A percentile compares a stretch with the other conserved stretches of the same genome.
Evolutionary conservation across 2,888 invertebrate genomes (phyloP).

Genomic region (Macrophya annulata): DNA sequence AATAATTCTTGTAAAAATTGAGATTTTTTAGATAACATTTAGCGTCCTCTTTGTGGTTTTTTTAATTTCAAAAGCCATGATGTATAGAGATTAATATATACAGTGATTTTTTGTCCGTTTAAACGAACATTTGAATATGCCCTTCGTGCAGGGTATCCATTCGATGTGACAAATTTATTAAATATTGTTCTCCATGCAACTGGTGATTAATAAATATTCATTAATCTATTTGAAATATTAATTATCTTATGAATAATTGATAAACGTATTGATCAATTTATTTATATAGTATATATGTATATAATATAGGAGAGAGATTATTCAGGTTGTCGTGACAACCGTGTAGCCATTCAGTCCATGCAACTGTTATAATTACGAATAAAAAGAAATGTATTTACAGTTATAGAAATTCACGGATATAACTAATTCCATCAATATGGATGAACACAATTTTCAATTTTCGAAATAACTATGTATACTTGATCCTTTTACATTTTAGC

Average conservation of each 20-base stretch:
- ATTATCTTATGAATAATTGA: slow-evolving; percentile 49
- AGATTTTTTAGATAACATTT: no score
- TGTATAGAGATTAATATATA: background rate
- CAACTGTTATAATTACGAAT: slow-evolving; percentile 12
- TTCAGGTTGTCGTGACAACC: slow-evolving; percentile 30
- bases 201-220: slow-evolving; percentile 36
- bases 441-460: background rate
- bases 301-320: background rate
- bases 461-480: background rate
- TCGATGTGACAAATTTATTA: slow-evolving; percentile 7
- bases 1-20: background rate
- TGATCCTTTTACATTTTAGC: background rate
- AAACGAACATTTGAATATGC: slow-evolving; percentile 1
- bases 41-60: no score
- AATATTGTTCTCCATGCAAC: slow-evolving; percentile 12
- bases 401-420: background rate
- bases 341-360: background rate
- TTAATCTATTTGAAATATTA: slow-evolving; percentile 26
- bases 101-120: background rate
- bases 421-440: background rate
- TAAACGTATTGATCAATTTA: slow-evolving; percentile 38
- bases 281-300: background rate
- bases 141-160: background rate
- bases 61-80: background rate
- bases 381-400: slow-evolving; percentile 1